Base-by-base conservation (phyloP, 1,140 invertebrate species). In the Drosophila serrata region DNA sequence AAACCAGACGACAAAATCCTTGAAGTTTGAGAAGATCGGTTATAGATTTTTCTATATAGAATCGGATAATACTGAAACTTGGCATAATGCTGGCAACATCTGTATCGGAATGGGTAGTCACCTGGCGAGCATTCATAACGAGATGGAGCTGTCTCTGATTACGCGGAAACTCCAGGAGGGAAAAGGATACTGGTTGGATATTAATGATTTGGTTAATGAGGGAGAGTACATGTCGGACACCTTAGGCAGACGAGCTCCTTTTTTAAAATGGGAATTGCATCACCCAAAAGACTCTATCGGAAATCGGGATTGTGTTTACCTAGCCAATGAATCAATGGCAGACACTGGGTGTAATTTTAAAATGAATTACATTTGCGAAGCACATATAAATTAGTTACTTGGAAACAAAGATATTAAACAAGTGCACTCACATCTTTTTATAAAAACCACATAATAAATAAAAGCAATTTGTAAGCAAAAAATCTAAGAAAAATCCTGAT, bases 221-320 rank as follows among this genome's bases (percentile, higher is more conserved):
- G 48, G 48, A 8, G 29, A 51, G 27, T 49, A 31, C n/a, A 49
- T 31, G 48, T 51, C 48, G 3, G 29, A 11, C 48, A 19, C 48
- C 6, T 33, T n/a, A 19, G 13, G 6, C 17, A 19, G 29, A 11
- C n/a, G 0, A 4, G 29, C 49, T 0, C 2, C 12, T 4, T 22
- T 53, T 53, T 8, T 53, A 7, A 19, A 53, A 53, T 53, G 49
- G 49, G 12, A 1, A 53, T 13, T 3, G 1, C 12, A 17, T 31
- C 24, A 13, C 0, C 17, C 17, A 4, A 35, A 27, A 6, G 29
- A 13, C 11, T 19, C 5, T n/a, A 5, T 0, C 7, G 17, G 48
- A 11, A 7, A 33, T 11, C 27, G 6, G 6, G 27, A 51, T 17
- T 51, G 48, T n/a, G n/a, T 51, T 19, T 19, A 5, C 9, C 13